Conservation (phyloP, 1,140 invertebrate species). For the Cotesia typhae region DNA sequence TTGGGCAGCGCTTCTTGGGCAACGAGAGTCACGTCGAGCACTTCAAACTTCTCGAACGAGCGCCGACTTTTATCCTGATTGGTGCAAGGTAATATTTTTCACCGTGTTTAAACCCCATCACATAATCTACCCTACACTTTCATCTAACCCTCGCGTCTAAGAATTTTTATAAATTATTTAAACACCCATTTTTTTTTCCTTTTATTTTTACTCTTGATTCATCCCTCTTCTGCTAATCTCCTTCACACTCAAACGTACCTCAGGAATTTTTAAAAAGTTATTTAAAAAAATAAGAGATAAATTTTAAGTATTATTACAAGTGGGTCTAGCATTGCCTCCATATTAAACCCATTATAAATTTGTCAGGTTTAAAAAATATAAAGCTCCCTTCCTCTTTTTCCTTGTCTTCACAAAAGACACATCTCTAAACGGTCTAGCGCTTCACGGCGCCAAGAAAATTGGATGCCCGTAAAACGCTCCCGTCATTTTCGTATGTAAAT, state of each 20-base stretch:
- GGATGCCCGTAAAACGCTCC: conserved; percentile 25
- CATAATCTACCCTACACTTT: background rate
- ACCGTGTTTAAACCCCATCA: background rate
- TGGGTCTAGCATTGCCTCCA: conserved; percentile 10
- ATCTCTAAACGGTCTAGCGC: background rate
- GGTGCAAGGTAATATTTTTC: conserved; percentile 71
- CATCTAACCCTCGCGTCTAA: background rate
- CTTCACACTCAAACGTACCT: too few species aligned
- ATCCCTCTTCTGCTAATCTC: too few species aligned
- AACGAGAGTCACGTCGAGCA: conserved; percentile 72
- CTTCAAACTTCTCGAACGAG: conserved; percentile 73
- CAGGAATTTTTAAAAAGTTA: too few species aligned
- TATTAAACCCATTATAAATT: background rate
- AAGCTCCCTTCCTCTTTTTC: background rate
- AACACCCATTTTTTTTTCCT: too few species aligned
- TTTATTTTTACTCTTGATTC: too few species aligned
- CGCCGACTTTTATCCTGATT: conserved; percentile 72
- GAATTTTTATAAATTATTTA: too few species aligned
- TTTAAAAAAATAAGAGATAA: background rate
- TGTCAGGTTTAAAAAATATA: background rate
- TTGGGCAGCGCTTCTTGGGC: conserved; percentile 68
- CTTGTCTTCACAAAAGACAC: background rate
- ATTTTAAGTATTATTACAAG: conserved; percentile 6
- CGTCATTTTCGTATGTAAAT: conserved; percentile 36
- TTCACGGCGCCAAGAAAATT: conserved; percentile 23